Conservation (phyloP, 2,797 vertebrate genomes). For the Odontamblyopus rebecca region DNA sequence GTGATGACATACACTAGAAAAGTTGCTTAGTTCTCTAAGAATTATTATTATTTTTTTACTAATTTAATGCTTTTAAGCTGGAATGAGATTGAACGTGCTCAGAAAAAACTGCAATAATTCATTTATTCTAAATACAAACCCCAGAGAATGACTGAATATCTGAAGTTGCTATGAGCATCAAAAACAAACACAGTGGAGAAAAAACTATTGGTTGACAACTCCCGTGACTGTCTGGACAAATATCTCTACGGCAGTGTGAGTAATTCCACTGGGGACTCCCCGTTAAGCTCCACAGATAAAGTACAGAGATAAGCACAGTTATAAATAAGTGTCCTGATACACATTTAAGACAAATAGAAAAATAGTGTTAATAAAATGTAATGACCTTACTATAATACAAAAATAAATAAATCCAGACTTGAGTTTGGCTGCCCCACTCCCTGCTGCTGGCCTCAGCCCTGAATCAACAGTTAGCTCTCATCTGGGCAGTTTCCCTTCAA, state of each 20-base stretch:
- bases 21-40: no score
- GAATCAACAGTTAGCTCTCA: conserved; percentile 68
- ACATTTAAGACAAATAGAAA: conserved; percentile 34
- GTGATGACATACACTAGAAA: no score
- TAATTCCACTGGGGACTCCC: conserved; percentile 22
- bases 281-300: conserved; percentile 48
- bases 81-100: neutral
- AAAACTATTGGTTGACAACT: conserved; percentile 13
- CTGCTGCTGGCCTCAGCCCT: conserved; percentile 55
- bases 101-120: neutral
- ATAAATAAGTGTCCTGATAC: conserved; percentile 37
- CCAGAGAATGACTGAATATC: neutral
- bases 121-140: neutral
- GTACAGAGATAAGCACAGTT: conserved; percentile 46
- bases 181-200: conserved; percentile 8
- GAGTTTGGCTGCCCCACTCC: conserved; percentile 40
- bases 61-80: neutral
- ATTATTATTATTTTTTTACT: no score
- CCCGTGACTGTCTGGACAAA: conserved; percentile 11
- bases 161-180: conserved; percentile 1
- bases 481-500: conserved; percentile 56
- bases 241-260: conserved; percentile 35
- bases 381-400: conserved; percentile 45
- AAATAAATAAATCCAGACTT: conserved; percentile 58
- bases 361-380: conserved; percentile 42